Evolutionary conservation across 2,113 vertebrate species (phyloP).

Genomic region (Sorex fumeus): DNA sequence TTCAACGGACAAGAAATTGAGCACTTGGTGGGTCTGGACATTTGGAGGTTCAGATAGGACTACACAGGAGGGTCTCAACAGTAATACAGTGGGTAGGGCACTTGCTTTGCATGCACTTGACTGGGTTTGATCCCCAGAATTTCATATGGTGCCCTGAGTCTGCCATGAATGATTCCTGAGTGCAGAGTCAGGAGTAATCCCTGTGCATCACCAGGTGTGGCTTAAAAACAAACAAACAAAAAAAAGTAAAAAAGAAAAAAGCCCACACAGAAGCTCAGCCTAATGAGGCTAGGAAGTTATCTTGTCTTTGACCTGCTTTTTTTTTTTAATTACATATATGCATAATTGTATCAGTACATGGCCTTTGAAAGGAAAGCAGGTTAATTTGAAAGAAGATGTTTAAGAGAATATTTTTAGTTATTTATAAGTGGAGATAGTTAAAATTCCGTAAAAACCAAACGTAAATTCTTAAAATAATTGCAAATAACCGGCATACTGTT

Average conservation of each 20-base stretch:
- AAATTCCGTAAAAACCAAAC: conserved; percentile 41
- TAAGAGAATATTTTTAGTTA: conserved; percentile 28
- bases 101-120: no score
- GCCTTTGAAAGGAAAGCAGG: conserved; percentile 15
- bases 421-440: conserved; percentile 37
- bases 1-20: background rate
- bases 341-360: background rate
- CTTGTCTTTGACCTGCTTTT: background rate
- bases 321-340: background rate
- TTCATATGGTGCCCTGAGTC: no score
- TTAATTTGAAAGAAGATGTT: conserved; percentile 24
- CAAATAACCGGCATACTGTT: background rate
- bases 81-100: no score
- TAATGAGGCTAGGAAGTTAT: background rate
- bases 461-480: conserved; percentile 53
- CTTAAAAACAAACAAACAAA: no score
- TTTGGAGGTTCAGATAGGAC: conserved; percentile 25
- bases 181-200: no score
- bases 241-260: no score
- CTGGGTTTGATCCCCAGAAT: no score
- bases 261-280: background rate
- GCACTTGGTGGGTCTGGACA: background rate
- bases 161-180: no score
- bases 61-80: background rate
- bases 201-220: no score